Evolutionary conservation across 2,888 invertebrate species (phyloP).

Genomic region (Leptogaster cylindrica): DNA sequence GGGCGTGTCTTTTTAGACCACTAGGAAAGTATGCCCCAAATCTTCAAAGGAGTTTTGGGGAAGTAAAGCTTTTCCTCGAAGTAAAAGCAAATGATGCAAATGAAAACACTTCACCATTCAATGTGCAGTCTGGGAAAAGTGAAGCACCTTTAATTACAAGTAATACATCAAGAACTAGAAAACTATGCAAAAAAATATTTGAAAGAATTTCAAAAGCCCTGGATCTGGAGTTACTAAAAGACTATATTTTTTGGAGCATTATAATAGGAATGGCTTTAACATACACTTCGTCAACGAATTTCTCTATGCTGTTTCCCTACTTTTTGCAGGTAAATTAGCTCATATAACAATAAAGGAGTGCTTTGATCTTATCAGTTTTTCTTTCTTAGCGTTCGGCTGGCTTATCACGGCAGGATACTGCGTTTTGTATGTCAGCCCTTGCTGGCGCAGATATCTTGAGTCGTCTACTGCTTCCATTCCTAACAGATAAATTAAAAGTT

Average conservation of each 20-base stretch:
- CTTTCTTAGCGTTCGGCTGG: constrained; percentile 54
- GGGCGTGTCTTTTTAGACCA: constrained; percentile 67
- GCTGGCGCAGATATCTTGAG: constrained; percentile 72
- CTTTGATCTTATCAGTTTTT: not conserved
- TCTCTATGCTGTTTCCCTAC: constrained; percentile 73
- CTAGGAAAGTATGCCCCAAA: constrained; percentile 64
- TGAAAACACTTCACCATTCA: constrained; percentile 22
- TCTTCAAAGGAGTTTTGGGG: constrained; percentile 55
- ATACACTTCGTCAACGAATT: constrained; percentile 73
- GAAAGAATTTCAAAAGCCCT: constrained; percentile 63
- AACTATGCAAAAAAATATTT: constrained; percentile 52
- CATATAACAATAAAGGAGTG: not conserved
- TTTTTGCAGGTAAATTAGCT: constrained; percentile 66
- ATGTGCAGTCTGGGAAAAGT: constrained; percentile 13
- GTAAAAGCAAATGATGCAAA: constrained; percentile 24
- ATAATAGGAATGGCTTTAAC: constrained; percentile 71
- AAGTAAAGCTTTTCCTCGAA: constrained; percentile 53
- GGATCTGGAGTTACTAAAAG: constrained; percentile 70
- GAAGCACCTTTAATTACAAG: constrained; percentile 50
- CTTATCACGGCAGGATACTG: constrained; percentile 65
- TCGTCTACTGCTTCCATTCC: constrained; percentile 69
- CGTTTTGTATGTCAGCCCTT: constrained; percentile 73
- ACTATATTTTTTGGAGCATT: constrained; percentile 70
- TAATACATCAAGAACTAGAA: constrained; percentile 31
- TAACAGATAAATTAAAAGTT: constrained; percentile 69